Evolutionary conservation across 2,113 vertebrate species (phyloP).

Genomic region (Protobothrops mucrosquamatus): DNA sequence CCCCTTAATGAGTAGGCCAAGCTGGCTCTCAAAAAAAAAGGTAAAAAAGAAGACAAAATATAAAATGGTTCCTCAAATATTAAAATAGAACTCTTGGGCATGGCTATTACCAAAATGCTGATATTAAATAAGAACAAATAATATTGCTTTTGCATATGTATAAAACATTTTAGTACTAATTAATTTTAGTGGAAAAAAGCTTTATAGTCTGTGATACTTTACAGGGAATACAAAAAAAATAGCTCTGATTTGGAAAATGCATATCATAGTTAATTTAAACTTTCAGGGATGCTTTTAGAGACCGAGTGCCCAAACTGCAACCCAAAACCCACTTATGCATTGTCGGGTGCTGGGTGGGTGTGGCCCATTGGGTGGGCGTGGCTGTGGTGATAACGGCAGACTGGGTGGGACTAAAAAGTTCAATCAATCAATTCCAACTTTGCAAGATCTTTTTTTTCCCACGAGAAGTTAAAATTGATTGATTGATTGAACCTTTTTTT

Average conservation of each 20-base stretch:
- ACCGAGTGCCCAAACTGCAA: too few relatives aligned
- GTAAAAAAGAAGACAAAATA: neutral
- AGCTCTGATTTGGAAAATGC: neutral
- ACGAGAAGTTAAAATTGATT: too few relatives aligned
- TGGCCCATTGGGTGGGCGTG: too few relatives aligned
- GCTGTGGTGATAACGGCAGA: too few relatives aligned
- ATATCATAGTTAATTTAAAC: neutral
- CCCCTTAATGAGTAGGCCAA: neutral
- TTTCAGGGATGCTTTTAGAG: neutral
- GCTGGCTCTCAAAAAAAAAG: neutral
- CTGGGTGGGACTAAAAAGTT: too few relatives aligned
- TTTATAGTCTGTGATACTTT: neutral
- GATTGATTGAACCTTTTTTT: too few relatives aligned
- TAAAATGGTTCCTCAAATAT: neutral
- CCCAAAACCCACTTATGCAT: too few relatives aligned
- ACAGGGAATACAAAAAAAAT: neutral
- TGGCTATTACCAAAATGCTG: neutral
- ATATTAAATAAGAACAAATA: neutral
- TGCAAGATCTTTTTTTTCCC: too few relatives aligned
- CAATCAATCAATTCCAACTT: too few relatives aligned
- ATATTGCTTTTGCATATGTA: neutral
- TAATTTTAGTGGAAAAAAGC: neutral
- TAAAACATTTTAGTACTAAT: conserved; percentile 6
- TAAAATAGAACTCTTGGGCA: neutral
- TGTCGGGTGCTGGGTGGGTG: too few relatives aligned